Base-by-base conservation (phyloP, 2,888 invertebrate genomes). In the Tholera decimalis region DNA sequence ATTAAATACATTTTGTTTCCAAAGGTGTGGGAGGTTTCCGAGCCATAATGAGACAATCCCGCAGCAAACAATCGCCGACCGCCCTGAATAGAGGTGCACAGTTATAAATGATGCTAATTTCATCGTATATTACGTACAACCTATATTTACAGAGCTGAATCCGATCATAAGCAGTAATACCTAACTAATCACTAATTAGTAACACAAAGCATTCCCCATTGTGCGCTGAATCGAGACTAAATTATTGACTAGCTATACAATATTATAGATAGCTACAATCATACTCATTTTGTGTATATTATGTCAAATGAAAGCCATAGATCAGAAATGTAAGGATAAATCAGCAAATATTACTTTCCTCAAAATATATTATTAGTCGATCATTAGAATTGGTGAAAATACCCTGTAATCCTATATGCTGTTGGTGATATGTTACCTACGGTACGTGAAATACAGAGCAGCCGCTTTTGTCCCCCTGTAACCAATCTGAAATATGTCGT, bases 401-500 rank as follows among this genome's bases (percentile, higher is more conserved):
- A 62, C 15, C 65, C 11, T n/a, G 18, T 43, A 20, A 20, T 39
- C 41, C 20, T 47, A 35, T 18, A 39, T 28, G 39, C 18, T 15
- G 35, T 15, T 41, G 20, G 26, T 58, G 26, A 62, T 50, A 53
- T 26, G 26, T n/a, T n/a, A n/a, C n/a, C n/a, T n/a, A n/a, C n/a
- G n/a, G 37, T 55, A 15, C 26, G 58, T 49, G 43, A 37, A 72
- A 53, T 66, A 64, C 22, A 13, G 9, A 61, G 47, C 26, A 24
- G 30, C 9, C 24, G 51, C 56, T 64, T 67, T 68, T 62, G 77
- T 64, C 70, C 72, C 56, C 77, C 74, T 77, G 80, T n/a, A n/a
- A 59, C 63, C 74, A 77, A 74, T 68, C 53, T 35, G 64, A 80
- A 80, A 74, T 74, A 66, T 74, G 80, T 79, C 77, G 70, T 68